Percentiles rank a stretch among this genome's conserved stretches.
Conservation (phyloP, 2,797 vertebrate species). For the Taeniopygia guttata region DNA sequence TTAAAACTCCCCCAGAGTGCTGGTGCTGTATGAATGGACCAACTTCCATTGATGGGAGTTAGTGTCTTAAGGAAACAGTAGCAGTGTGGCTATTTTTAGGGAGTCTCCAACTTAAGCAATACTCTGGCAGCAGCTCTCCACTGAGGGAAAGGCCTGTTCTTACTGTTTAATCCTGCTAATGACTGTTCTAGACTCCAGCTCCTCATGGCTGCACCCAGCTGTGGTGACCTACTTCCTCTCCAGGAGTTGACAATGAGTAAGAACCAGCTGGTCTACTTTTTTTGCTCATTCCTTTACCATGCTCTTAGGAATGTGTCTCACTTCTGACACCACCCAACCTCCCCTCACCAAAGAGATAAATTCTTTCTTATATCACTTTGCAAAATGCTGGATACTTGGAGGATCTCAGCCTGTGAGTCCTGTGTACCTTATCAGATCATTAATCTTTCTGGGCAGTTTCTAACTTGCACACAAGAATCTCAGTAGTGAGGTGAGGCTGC, state of each 20-base stretch:
- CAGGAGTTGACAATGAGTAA: background rate
- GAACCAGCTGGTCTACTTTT: conserved; percentile 31
- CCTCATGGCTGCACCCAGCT: conserved; percentile 54
- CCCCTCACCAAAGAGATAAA: background rate
- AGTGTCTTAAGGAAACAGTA: background rate
- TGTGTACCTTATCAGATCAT: background rate
- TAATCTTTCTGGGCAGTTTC: background rate
- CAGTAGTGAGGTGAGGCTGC: background rate
- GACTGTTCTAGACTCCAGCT: conserved; percentile 39
- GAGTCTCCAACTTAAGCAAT: conserved; percentile 25
- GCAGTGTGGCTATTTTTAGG: conserved; percentile 19
- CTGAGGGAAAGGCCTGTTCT: conserved; percentile 49
- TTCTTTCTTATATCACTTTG: background rate
- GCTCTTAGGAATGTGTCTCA: background rate
- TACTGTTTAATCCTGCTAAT: conserved; percentile 45
- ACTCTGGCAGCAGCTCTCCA: conserved; percentile 28
- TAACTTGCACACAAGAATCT: background rate
- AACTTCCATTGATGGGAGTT: background rate
- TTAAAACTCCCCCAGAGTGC: background rate
- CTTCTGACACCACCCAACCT: background rate
- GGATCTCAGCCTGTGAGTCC: background rate
- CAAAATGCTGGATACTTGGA: background rate
- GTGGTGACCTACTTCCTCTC: conserved; percentile 69
- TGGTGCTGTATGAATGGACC: background rate
- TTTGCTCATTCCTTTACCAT: background rate